phyloP scores from a whole-genome alignment of 23 tunicate species.

The Styela clava region DNA sequence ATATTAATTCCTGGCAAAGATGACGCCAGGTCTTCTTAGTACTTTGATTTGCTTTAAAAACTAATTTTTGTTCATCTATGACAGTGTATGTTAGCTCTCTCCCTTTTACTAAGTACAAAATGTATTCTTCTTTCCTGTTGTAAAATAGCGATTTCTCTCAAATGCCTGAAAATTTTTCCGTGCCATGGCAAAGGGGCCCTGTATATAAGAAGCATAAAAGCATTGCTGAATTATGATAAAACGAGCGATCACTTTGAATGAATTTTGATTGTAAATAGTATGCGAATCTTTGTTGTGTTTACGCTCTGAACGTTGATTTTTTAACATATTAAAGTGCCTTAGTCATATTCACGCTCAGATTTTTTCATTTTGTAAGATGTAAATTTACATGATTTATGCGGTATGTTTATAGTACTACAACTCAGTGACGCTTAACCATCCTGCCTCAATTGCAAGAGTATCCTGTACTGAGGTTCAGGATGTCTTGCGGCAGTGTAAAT shows the following conservation, averaged over 20 bases:
- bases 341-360: background rate
- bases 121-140: conserved; percentile 25
- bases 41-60: no score
- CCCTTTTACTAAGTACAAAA: conserved; percentile 19
- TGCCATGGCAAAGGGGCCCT: conserved; percentile 13
- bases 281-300: background rate
- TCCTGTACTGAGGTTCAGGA: background rate
- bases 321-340: background rate
- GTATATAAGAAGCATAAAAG: conserved; percentile 5
- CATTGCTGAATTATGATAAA: background rate
- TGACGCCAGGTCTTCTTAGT: no score
- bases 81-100: no score
- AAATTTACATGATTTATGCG: background rate
- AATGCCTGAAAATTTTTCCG: background rate
- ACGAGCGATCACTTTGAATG: background rate
- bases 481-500: conserved; percentile 9
- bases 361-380: background rate
- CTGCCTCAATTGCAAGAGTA: background rate
- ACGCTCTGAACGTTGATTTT: background rate
- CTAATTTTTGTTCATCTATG: no score
- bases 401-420: background rate
- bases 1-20: no score
- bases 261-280: background rate
- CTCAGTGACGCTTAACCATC: background rate
- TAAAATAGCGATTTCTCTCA: background rate